phyloP scores from a whole-genome alignment of 2,888 invertebrate genomes.

The Teinopalpus imperialis region DNA sequence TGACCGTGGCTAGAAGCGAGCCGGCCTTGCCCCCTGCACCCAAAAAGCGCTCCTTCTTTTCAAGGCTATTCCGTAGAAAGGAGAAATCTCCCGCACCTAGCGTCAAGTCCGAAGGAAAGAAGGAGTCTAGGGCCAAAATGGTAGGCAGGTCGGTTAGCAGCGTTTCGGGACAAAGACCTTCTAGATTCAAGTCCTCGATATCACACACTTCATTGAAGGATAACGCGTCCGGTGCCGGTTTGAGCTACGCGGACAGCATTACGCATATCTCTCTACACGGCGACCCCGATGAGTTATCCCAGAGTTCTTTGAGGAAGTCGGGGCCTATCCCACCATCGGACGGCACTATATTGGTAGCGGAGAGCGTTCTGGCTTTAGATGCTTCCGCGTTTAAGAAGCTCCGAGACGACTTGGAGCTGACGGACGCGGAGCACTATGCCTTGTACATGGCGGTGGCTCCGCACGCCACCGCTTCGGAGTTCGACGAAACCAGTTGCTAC shows the following conservation, averaged over 20 bases:
- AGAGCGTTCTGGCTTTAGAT: slow-evolving; percentile 73
- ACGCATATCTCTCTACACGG: slow-evolving; percentile 86
- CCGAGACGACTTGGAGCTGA: slow-evolving; percentile 85
- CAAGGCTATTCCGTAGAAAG: slow-evolving; percentile 67
- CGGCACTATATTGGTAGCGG: slow-evolving; percentile 83
- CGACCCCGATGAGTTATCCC: slow-evolving; percentile 66
- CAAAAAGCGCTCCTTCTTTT: slow-evolving; percentile 74
- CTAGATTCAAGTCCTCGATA: slow-evolving; percentile 64
- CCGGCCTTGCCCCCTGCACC: slow-evolving; percentile 66
- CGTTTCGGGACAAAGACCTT: slow-evolving; percentile 82
- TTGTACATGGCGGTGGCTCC: slow-evolving; percentile 93
- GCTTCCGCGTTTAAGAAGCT: slow-evolving; percentile 63
- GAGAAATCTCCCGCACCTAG: slow-evolving; percentile 73
- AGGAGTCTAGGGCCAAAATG: slow-evolving; percentile 58
- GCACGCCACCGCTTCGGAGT: slow-evolving; percentile 92
- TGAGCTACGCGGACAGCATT: slow-evolving; percentile 81
- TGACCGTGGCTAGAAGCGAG: slow-evolving; percentile 61
- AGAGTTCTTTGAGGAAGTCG: slow-evolving; percentile 40
- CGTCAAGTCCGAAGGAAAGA: slow-evolving; percentile 58
- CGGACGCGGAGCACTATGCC: slow-evolving; percentile 94
- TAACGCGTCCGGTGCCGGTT: slow-evolving; percentile 58
- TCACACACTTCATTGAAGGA: slow-evolving; percentile 71
- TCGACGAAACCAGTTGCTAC: slow-evolving; percentile 93
- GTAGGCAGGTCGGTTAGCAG: slow-evolving; percentile 83
- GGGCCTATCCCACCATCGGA: slow-evolving; percentile 76